phyloP scores from a whole-genome alignment of 1,140 invertebrate species.

The Galendromus occidentalis region DNA sequence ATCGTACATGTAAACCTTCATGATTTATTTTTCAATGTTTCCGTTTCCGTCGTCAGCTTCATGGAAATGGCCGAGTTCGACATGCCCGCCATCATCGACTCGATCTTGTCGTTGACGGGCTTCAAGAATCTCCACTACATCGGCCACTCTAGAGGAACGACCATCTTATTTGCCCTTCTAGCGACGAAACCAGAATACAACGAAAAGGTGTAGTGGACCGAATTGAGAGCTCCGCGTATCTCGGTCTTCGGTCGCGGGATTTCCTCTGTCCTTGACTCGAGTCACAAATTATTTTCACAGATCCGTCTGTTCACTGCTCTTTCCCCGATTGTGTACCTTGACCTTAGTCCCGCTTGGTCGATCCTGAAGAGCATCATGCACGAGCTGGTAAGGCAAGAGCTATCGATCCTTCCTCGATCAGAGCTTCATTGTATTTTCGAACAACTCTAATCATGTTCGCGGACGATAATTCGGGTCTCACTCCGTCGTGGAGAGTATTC shows the following conservation, averaged over 20 bases:
- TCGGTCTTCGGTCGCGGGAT: no score
- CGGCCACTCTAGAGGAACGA: conserved; percentile 46
- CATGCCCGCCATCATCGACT: conserved; percentile 32
- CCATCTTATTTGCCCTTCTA: conserved; percentile 39
- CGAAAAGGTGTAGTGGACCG: conserved; percentile 31
- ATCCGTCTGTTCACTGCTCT: conserved; percentile 4
- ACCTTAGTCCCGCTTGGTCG: not conserved
- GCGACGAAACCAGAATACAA: conserved; percentile 42
- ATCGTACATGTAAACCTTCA: no score
- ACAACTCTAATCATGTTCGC: no score
- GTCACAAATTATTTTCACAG: not conserved
- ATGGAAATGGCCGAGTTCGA: conserved; percentile 29
- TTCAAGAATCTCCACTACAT: conserved; percentile 38
- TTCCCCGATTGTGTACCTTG: not conserved
- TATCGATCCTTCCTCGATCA: no score
- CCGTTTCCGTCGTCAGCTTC: conserved; percentile 17
- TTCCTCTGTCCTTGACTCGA: no score
- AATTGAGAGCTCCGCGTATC: no score
- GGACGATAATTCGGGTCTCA: no score
- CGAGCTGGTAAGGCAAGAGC: not conserved
- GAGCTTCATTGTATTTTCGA: no score
- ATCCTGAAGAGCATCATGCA: conserved; percentile 5
- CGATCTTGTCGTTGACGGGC: conserved; percentile 32
- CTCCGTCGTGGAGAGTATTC: no score
- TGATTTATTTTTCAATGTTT: not conserved